Percentiles rank a stretch among this genome's conserved stretches.
Conservation (phyloP, 2,888 invertebrate species). For the Xylota sylvarum region DNA sequence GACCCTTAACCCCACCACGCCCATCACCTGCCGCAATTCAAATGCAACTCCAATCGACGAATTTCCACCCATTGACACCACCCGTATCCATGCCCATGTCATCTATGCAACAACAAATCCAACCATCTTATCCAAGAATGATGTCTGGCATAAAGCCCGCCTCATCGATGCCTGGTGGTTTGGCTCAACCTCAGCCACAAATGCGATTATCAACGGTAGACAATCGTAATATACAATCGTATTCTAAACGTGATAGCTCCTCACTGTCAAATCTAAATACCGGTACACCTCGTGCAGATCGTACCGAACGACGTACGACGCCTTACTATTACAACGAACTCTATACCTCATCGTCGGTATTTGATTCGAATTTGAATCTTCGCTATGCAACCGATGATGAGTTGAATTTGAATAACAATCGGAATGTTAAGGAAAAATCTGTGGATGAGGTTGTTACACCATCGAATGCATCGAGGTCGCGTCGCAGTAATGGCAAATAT, state of each 20-base stretch:
- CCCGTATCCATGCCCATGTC: conserved; percentile 67
- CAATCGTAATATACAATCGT: conserved; percentile 69
- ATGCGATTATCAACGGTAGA: conserved; percentile 52
- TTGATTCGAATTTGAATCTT: conserved; percentile 84
- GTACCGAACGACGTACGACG: conserved; percentile 82
- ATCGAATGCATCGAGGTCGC: conserved; percentile 61
- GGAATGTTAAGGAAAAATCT: conserved; percentile 64
- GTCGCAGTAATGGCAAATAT: conserved; percentile 58
- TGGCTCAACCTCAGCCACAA: conserved; percentile 78
- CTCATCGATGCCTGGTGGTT: conserved; percentile 83
- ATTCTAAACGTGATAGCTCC: conserved; percentile 79
- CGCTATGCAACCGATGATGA: conserved; percentile 80
- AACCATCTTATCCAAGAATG: conserved; percentile 82
- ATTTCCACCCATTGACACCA: conserved; percentile 73
- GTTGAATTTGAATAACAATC: conserved; percentile 62
- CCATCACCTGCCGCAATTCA: conserved; percentile 79
- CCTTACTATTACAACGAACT: conserved; percentile 84
- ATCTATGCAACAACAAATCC: conserved; percentile 71
- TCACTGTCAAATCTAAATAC: conserved; percentile 80
- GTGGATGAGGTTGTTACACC: conserved; percentile 68
- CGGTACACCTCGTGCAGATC: conserved; percentile 77
- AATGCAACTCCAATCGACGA: conserved; percentile 73
- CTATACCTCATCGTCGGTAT: conserved; percentile 82
- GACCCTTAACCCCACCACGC: conserved; percentile 81
- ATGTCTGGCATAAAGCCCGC: conserved; percentile 83